phyloP scores from a whole-genome alignment of 2,888 invertebrate species.

The Stenolophus ochropezus region DNA sequence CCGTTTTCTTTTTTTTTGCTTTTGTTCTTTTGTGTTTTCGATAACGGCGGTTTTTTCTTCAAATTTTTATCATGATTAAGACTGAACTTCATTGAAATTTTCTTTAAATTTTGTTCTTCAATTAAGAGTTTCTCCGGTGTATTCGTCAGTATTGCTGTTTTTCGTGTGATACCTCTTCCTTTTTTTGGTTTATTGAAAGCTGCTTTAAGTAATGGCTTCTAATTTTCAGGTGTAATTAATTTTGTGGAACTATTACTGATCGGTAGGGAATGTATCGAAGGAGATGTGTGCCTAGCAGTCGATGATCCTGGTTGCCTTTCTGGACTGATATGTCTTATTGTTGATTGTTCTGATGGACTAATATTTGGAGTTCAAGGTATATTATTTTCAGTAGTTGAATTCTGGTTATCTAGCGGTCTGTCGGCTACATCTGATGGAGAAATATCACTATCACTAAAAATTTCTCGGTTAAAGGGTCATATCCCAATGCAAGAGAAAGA shows the following conservation, averaged over 20 bases:
- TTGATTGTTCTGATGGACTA: not conserved
- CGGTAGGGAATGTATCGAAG: not conserved
- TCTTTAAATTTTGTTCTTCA: not conserved
- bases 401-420: not conserved
- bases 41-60: not conserved
- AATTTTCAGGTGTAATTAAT: not conserved
- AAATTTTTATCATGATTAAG: not conserved
- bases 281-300: not conserved
- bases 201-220: not conserved
- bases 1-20: not conserved
- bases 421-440: not conserved
- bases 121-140: not conserved
- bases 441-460: slow-evolving; percentile 38
- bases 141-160: not conserved
- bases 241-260: not conserved
- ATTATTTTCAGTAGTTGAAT: not conserved
- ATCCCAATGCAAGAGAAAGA: slow-evolving; percentile 23
- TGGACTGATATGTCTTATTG: not conserved
- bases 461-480: slow-evolving; percentile 42
- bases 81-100: not conserved
- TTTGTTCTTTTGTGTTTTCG: not conserved
- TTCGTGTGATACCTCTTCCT: not conserved
- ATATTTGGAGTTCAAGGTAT: not conserved
- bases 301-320: not conserved
- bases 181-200: not conserved